Evolutionary conservation across 1,140 invertebrate species (phyloP).

Genomic region (Catajapyx aquilonaris): DNA sequence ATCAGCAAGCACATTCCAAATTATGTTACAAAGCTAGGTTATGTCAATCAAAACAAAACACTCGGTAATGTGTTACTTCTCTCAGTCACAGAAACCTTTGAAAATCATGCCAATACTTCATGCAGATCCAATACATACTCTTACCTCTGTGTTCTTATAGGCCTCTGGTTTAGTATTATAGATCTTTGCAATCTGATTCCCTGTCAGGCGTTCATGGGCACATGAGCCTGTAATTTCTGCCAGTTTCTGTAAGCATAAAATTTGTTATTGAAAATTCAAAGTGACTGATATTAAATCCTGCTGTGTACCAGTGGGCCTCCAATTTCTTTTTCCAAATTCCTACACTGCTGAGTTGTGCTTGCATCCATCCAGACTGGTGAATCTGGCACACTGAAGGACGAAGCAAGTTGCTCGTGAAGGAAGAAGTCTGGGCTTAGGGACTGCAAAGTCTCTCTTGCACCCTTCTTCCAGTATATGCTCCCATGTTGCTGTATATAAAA

Average conservation of each 20-base stretch:
- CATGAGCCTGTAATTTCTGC: constrained; percentile 73
- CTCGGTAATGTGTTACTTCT: no score
- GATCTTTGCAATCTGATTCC: constrained; percentile 79
- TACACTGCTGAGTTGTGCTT: constrained; percentile 62
- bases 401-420: constrained; percentile 57
- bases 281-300: background rate
- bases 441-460: constrained; percentile 37
- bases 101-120: no score
- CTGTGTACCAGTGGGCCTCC: constrained; percentile 45
- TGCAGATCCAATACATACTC: no score
- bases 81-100: no score
- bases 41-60: no score
- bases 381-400: constrained; percentile 47
- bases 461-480: constrained; percentile 78
- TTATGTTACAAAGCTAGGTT: no score
- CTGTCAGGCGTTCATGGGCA: constrained; percentile 87
- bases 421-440: constrained; percentile 49
- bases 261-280: background rate
- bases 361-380: constrained; percentile 97
- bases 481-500: constrained; percentile 66
- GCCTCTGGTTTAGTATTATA: constrained; percentile 41
- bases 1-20: no score
- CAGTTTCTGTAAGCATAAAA: constrained; percentile 42
- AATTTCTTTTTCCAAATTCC: constrained; percentile 48
- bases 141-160: constrained; percentile 61